Conservation (phyloP, 1,140 invertebrate species). For the Lucilia sericata region DNA sequence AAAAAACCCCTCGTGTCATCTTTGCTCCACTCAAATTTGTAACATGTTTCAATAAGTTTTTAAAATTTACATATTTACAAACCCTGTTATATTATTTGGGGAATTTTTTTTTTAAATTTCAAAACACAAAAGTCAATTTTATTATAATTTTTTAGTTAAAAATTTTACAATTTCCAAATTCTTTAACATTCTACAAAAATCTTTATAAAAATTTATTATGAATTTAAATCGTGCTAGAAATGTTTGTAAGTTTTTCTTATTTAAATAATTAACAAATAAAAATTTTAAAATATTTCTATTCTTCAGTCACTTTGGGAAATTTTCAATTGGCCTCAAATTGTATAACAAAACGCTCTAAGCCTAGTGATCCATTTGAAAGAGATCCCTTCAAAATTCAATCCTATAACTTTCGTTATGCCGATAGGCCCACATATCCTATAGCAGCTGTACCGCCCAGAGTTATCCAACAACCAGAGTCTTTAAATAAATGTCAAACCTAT, state of each 20-base stretch:
- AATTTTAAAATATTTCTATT: not conserved
- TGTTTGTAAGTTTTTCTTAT: conserved; percentile 42
- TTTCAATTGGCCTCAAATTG: conserved; percentile 42
- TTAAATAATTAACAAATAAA: too few species aligned
- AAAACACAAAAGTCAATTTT: conserved; percentile 20
- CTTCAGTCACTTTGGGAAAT: conserved; percentile 47
- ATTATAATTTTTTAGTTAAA: conserved; percentile 17
- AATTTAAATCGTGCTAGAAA: conserved; percentile 46
- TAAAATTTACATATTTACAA: not conserved
- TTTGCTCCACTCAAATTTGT: conserved; percentile 45
- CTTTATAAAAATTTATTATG: conserved; percentile 46
- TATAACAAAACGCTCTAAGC: conserved; percentile 44
- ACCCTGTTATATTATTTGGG: not conserved
- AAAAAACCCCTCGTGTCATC: conserved; percentile 18
- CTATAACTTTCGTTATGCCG: conserved; percentile 63
- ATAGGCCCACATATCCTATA: conserved; percentile 52
- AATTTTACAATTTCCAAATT: conserved; percentile 39
- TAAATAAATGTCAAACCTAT: conserved; percentile 51
- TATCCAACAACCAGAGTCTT: conserved; percentile 48
- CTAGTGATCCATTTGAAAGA: conserved; percentile 54
- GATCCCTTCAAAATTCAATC: conserved; percentile 65
- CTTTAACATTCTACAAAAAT: conserved; percentile 25
- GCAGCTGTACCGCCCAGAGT: conserved; percentile 47
- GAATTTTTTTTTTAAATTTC: conserved; percentile 18
- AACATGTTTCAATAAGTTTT: conserved; percentile 34